Evolutionary conservation across 2,888 invertebrate species (phyloP).

Genomic region (Sminthurinus aureus): DNA sequence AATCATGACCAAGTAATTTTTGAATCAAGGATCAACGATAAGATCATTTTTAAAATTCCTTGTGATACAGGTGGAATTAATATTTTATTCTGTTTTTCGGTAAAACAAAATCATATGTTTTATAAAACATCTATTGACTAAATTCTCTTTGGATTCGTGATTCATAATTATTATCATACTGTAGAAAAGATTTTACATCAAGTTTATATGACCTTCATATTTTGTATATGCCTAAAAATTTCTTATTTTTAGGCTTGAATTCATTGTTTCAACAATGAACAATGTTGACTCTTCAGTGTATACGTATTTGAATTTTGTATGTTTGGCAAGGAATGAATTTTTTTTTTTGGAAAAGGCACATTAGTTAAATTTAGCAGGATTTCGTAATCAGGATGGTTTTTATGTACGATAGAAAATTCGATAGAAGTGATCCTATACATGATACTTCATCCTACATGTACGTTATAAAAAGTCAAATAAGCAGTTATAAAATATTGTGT

Average conservation of each 20-base stretch:
- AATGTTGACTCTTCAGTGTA: no score
- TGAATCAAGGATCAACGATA: background rate
- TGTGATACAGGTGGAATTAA: no score
- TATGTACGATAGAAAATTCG: no score
- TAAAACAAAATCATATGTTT: background rate
- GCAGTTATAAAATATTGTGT: no score
- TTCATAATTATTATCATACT: background rate
- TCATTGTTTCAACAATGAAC: background rate
- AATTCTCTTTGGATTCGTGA: background rate
- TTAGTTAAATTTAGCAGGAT: no score
- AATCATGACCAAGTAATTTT: slow-evolving; percentile 10
- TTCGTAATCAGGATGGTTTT: no score
- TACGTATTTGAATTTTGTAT: no score
- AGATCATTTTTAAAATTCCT: background rate
- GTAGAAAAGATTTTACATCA: background rate
- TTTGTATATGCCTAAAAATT: background rate
- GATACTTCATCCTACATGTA: no score
- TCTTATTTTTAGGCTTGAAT: background rate
- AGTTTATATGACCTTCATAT: background rate
- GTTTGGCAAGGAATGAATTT: no score
- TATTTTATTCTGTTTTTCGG: background rate
- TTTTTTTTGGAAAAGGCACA: no score
- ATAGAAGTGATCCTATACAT: no score
- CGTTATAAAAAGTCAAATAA: no score
- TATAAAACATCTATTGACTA: background rate